Evolutionary conservation across 2,888 invertebrate genomes (phyloP), one percentile per base, ranked within the genome.

Genomic region (Congeria kusceri): DNA sequence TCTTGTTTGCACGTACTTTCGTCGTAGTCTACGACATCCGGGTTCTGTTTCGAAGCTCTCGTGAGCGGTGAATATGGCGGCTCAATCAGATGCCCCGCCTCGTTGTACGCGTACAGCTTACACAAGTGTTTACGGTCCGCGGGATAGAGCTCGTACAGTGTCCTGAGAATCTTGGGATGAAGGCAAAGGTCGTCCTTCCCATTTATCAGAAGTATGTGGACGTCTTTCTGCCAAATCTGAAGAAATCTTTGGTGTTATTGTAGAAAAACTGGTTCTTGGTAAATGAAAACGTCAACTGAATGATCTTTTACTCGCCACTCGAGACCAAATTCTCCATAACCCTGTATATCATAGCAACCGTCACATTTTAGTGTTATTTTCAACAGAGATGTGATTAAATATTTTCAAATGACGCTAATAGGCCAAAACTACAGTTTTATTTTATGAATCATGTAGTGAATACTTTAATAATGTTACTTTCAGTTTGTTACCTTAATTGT

Each of bases 21-120:
- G 9, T 53, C 53, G n/a, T 4, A 11, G 18, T 53, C 53, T n/a
- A 1, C 25, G 20, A 53, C 71, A 13, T 47, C n/a, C 11, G 2
- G 57, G 44, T 65, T 13, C 47, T 61, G 65, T 25, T 13, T 59
- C 11, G 68, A 58, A n/a, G 57, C 28, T 28, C 68, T 56, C 0
- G 68, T 23, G 18, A 74, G 27, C 9, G 74, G 74, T 13, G 74
- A 15, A 58, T 74, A 68, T 0, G 74, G 74, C 11, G 74, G 74
- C n/a, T 74, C 74, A 23, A 74, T 74, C 46, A 74, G 58, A 32
- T 74, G 74, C 0, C 74, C 74, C 9, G 63, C 74, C 5, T 67
- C 74, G 9, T n/a, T n/a, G n/a, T 74, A 74, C 15, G 39, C 13
- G 7, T n/a, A 32, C 20, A 74, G 44, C 20, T 68, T 23, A 68